phyloP scores from a whole-genome alignment of 2,797 vertebrate genomes.

The Rhodeus uyekii region DNA sequence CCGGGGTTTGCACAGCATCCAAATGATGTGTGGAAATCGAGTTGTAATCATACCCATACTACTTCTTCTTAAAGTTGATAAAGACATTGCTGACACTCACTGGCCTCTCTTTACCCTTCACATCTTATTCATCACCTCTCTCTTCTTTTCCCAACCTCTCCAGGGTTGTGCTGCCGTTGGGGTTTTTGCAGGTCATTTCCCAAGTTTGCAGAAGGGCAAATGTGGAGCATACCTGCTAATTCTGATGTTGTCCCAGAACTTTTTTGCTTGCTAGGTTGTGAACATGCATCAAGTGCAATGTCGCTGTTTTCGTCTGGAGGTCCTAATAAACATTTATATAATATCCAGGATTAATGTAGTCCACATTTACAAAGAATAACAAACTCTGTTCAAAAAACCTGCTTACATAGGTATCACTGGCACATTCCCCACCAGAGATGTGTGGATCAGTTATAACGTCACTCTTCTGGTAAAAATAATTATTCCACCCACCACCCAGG shows the following conservation, averaged over 20 bases:
- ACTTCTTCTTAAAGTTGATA: background rate
- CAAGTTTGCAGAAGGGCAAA: background rate
- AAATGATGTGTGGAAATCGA: background rate
- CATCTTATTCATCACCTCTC: background rate
- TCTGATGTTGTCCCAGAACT: background rate
- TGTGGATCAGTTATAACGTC: too few relatives aligned
- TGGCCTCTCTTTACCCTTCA: background rate
- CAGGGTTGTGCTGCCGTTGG: background rate
- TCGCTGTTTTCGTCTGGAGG: background rate
- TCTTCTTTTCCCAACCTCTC: background rate
- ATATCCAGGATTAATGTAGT: background rate
- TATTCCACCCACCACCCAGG: too few relatives aligned
- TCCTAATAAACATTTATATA: background rate
- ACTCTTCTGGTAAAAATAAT: too few relatives aligned
- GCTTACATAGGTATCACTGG: background rate
- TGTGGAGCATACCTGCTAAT: constrained; percentile 5
- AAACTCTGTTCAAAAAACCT: background rate
- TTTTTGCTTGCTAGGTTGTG: background rate
- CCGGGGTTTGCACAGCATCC: background rate
- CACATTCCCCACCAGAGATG: too few relatives aligned
- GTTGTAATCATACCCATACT: background rate
- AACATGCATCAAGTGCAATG: background rate
- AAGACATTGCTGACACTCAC: background rate
- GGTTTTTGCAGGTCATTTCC: constrained; percentile 11
- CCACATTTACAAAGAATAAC: background rate